phyloP scores from a whole-genome alignment of 1,140 invertebrate genomes.

The Monomorium pharaonis region DNA sequence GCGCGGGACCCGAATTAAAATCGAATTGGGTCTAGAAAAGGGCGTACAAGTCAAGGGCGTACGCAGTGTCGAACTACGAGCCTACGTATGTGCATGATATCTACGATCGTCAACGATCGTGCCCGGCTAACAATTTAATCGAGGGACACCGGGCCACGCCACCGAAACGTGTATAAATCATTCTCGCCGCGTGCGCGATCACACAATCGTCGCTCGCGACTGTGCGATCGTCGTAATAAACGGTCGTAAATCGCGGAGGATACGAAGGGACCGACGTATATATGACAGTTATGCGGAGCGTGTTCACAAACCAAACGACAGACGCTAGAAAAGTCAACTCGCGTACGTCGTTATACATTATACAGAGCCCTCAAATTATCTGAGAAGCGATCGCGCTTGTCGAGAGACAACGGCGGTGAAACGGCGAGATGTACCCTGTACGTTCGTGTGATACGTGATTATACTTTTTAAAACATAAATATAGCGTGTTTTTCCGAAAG shows the following conservation, averaged over 20 bases:
- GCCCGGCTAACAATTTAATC: constrained; percentile 11
- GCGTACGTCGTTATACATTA: not conserved
- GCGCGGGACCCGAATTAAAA: not conserved
- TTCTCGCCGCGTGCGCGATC: not conserved
- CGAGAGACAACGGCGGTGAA: not conserved
- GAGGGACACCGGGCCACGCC: not conserved
- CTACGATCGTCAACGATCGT: constrained; percentile 23
- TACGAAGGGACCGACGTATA: not conserved
- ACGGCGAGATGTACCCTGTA: not conserved
- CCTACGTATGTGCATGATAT: constrained; percentile 26
- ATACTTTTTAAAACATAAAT: not conserved
- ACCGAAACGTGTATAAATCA: not conserved
- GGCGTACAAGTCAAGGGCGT: not conserved
- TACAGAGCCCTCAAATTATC: not conserved
- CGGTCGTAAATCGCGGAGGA: not conserved
- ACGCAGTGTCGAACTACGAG: constrained; percentile 11
- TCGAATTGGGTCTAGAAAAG: constrained; percentile 11
- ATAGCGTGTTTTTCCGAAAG: not conserved
- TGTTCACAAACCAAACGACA: not conserved
- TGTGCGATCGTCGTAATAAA: constrained; percentile 22
- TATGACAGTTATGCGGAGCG: not conserved
- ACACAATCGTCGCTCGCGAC: not conserved
- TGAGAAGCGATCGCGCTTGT: not conserved
- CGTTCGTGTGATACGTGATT: not conserved
- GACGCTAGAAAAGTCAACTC: not conserved